Conservation (phyloP, 1,140 invertebrate genomes). For the Elymnias hypermnestra region DNA sequence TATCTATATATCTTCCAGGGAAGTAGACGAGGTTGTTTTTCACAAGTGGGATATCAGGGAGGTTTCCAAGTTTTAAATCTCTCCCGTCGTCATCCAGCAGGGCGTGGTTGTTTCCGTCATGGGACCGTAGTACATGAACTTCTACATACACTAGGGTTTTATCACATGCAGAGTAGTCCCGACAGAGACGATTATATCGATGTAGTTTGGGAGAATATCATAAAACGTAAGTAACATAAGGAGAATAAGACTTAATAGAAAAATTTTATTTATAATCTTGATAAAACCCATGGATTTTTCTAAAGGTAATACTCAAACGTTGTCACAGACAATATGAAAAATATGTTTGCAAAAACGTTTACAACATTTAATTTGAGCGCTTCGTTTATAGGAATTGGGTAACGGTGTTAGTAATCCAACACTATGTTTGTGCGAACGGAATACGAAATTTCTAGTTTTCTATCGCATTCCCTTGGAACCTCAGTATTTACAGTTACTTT, state of each 20-base stretch:
- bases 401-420: conserved; percentile 9
- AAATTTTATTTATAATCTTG: too few species aligned
- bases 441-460: conserved; percentile 9
- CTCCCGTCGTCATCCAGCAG: conserved; percentile 59
- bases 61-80: conserved; percentile 74
- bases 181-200: conserved; percentile 83
- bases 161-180: conserved; percentile 83
- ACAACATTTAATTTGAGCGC: neutral
- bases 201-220: conserved; percentile 83
- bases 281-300: too few species aligned
- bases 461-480: neutral
- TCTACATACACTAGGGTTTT: conserved; percentile 82
- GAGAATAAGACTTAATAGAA: too few species aligned
- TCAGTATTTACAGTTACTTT: neutral
- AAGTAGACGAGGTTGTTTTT: conserved; percentile 71
- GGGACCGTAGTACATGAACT: conserved; percentile 82
- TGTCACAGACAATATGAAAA: neutral
- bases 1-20: too few species aligned
- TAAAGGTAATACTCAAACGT: too few species aligned
- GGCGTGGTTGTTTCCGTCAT: conserved; percentile 72
- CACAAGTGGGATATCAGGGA: conserved; percentile 72
- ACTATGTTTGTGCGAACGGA: conserved; percentile 4
- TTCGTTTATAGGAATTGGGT: neutral
- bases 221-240: conserved; percentile 56
- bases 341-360: conserved; percentile 1